Evolutionary conservation across 2,797 vertebrate genomes (phyloP), one percentile per base, ranked within the genome.

Genomic region (Micropoecilia bifurca): DNA sequence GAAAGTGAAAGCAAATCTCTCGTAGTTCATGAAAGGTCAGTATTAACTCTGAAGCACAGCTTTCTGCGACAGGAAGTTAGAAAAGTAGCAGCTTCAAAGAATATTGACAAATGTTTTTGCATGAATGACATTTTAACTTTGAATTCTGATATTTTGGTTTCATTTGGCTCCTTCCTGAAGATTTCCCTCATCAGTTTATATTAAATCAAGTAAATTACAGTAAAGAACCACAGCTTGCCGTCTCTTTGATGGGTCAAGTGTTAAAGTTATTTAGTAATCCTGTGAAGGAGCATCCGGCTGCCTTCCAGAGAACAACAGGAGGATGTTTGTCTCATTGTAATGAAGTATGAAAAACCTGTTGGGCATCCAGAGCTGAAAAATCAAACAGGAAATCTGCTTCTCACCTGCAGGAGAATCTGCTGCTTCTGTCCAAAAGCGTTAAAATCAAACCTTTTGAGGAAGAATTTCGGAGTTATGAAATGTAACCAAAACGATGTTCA

Each of bases 371-470:
- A 75, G 53, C 16, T 36, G 2, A 55, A 5, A 6, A 47, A 20
- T 53, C 6, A 30, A 39, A 1, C 1, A 2, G 3, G 66, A 0
- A 3, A 45, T 22, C 1, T 25, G 43, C 74, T 74, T 55, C 87
- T 88, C 47, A 91, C 89, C 90, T 89, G 78, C 0, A 6, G 68
- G 30, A 36, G 18, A 25, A 66, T 53, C 20, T 47, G 25, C n/a
- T 36, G 30, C 53, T 57, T 47, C 30, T 66, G 57, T 39, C 61
- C 68, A 36, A 30, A 46, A 22, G 41, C 10, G 36, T 4, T 39
- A 12, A 68, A 39, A 39, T 22, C 33, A 16, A 7, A 20, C 61
- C 33, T 20, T 4, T 10, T 66, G 16, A 68, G 36, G 7, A 22
- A 1, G 33, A 22, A 1, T 9, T 20, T 66, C 22, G 57, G 12